Percentiles rank a stretch among this genome's conserved stretches.
Evolutionary conservation across 2,888 invertebrate genomes (phyloP).

Genomic region (Lydus trimaculatus): DNA sequence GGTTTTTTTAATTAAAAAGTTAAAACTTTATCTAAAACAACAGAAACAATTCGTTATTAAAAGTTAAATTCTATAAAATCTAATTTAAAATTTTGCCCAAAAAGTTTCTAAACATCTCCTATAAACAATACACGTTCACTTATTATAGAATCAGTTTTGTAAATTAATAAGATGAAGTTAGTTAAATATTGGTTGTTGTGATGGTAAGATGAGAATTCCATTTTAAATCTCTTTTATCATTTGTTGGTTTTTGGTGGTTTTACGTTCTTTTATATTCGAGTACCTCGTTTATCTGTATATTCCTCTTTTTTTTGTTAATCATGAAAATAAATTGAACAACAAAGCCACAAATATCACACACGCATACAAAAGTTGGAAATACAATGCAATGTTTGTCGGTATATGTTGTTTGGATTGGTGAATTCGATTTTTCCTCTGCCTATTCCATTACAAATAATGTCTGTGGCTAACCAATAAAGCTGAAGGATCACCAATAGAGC

Average conservation of each 20-base stretch:
- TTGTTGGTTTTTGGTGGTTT: neutral
- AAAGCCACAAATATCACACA: neutral
- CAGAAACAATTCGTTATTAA: neutral
- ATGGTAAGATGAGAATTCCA: neutral
- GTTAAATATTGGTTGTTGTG: neutral
- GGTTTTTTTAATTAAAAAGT: neutral
- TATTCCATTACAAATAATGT: constrained; percentile 35
- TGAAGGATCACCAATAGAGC: constrained; percentile 14
- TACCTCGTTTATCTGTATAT: neutral
- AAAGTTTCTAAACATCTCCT: neutral
- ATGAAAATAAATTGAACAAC: constrained; percentile 31
- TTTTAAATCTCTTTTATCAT: neutral
- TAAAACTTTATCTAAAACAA: neutral
- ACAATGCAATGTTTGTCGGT: neutral
- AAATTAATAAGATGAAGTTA: neutral
- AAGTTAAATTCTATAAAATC: neutral
- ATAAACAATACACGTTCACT: neutral
- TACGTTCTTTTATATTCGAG: neutral
- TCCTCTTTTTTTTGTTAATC: constrained; percentile 21
- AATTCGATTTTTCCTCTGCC: constrained; percentile 33
- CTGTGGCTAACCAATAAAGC: constrained; percentile 30
- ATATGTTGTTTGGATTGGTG: neutral
- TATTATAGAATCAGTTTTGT: neutral
- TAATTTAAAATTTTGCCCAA: neutral
- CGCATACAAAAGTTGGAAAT: neutral